Evolutionary conservation across 2,113 vertebrate species (phyloP), one percentile per base, ranked within the genome.

Genomic region (Xiphophorus hellerii): DNA sequence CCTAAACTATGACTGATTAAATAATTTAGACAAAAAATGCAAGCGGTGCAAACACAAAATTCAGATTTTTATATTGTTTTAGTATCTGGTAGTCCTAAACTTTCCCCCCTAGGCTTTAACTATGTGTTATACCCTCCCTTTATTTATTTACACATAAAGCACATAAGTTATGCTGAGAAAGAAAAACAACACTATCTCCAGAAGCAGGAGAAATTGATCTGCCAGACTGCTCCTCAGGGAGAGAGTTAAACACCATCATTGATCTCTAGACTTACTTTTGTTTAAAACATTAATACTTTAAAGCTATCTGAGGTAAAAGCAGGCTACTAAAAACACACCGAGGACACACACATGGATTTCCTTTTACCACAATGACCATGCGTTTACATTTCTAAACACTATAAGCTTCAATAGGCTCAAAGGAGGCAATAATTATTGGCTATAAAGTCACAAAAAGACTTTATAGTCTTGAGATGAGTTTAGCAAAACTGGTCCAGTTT

Each of bases 371-470:
- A 20, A 3, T 25, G 22, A 25, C 10, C 51, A 20, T 20, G 1
- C 4, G 5, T 66, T 37, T 42, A 15, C 39, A 69, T 30, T 62
- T 48, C 28, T 28, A 29, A 30, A 2, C 17, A 48, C 44, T 48
- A 20, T 48, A 4, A 48, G 17, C 44, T 48, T 1, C 17, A 17
- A 17, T 1, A 20, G 44, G 5, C 17, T 48, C 14, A 9, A 42
- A 88, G 64, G 62, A 73, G 78, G 74, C 69, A 37, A 67, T 66
- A 82, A 77, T 73, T 83, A 86, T 15, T 17, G 67, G 15, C 60
- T 68, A 66, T 63, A 33, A 81, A 89, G 87, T 82, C 68, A 58
- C 33, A 70, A 20, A 70, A 71, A 87, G 80, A 76, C 30, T 30
- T 30, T 30, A 30, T 4, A 30, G 30, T 30, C 30, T 84, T 82